A percentile compares a stretch with the other conserved stretches of the same genome.
Evolutionary conservation across 2,113 vertebrate species (phyloP).

Genomic region (Nerophis ophidion): DNA sequence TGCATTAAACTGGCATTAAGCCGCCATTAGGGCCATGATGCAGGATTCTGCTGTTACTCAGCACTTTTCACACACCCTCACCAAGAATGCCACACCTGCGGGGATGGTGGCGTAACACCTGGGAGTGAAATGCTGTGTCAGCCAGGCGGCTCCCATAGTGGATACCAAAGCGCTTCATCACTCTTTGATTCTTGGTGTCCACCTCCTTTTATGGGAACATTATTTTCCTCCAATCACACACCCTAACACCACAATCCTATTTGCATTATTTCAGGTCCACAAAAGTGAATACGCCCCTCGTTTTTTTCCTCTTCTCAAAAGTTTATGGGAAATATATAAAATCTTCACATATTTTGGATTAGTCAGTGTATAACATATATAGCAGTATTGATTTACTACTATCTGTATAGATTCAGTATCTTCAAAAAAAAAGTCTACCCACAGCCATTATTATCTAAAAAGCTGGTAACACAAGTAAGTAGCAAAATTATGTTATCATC

Average conservation of each 20-base stretch:
- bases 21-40: background rate
- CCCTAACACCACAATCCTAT: background rate
- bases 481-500: no score
- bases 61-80: slow-evolving; percentile 19
- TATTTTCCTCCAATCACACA: slow-evolving; percentile 27
- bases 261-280: background rate
- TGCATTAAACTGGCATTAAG: background rate
- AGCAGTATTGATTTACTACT: no score
- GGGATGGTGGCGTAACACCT: slow-evolving; percentile 12
- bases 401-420: no score
- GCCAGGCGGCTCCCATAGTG: slow-evolving; percentile 1
- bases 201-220: slow-evolving; percentile 22
- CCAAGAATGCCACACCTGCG: slow-evolving; percentile 16
- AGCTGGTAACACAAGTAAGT: no score
- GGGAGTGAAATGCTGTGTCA: background rate
- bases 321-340: no score
- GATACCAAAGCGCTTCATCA: slow-evolving; percentile 10
- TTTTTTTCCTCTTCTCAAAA: no score
- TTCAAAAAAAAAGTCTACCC: no score
- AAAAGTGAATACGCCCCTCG: no score
- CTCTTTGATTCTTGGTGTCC: background rate
- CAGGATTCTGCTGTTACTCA: slow-evolving; percentile 1
- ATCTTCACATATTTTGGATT: no score
- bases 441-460: no score
- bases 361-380: no score